phyloP scores from a whole-genome alignment of 2,113 vertebrate genomes.

The Tragelaphus imberbis region DNA sequence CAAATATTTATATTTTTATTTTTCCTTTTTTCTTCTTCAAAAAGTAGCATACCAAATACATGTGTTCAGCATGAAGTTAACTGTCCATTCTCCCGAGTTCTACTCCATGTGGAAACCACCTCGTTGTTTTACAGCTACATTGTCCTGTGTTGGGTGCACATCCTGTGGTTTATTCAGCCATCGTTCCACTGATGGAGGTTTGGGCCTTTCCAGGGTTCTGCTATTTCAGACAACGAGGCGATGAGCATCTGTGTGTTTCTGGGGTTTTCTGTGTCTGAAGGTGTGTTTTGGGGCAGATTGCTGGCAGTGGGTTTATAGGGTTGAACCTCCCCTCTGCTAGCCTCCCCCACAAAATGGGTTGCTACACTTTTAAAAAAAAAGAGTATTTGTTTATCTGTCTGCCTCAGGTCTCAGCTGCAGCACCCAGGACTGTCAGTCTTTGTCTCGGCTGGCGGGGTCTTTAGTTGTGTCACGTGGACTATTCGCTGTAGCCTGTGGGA shows the following conservation, averaged over 20 bases:
- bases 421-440: background rate
- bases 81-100: rapidly evolving
- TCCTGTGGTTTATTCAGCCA: background rate
- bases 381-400: background rate
- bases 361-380: background rate
- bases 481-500: background rate
- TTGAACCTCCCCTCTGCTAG: background rate
- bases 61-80: too few relatives aligned
- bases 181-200: background rate
- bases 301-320: background rate
- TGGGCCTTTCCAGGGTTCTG: background rate
- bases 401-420: background rate
- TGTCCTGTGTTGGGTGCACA: rapidly evolving
- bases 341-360: background rate
- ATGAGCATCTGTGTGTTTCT: background rate
- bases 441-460: rapidly evolving
- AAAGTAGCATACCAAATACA: background rate
- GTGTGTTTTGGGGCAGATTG: background rate
- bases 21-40: too few relatives aligned
- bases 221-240: rapidly evolving
- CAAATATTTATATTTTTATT: background rate
- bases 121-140: rapidly evolving
- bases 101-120: rapidly evolving
- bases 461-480: background rate
- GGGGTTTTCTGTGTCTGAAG: background rate